Evolutionary conservation across 1,140 invertebrate species (phyloP), one percentile per base, ranked within the genome.

Genomic region (Drosophila saltans): DNA sequence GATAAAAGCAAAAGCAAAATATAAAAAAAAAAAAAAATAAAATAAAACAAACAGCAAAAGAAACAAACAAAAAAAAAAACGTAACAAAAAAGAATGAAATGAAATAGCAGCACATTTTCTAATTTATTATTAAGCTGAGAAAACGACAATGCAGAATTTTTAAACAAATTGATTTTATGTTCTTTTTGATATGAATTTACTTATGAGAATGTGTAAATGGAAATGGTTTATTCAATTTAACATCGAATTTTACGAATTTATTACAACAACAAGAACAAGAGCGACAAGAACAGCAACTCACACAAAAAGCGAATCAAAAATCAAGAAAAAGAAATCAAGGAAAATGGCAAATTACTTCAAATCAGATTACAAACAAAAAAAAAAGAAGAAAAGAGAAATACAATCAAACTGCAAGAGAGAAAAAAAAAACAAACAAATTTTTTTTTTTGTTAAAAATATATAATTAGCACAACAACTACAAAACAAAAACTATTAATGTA

Each of bases 221-320:
- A 75, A 89, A 89, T 84, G 80, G 84, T 88, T 89, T 89, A 82
- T 89, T 89, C 78, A 74, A 89, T 89, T 89, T 74, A 89, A 88
- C 84, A 89, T 89, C 84, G 84, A 89, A 89, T 89, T 89, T 89
- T 89, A 89, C 84, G 84, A 89, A 89, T 89, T 89, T 89, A 89
- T 75, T 85, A 78, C 56, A 66, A 71, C 28, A 79, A 76, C 68
- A 77, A 65, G 62, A 81, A 30, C 28, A 30, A 30, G 28, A 30
- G 4, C 28, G 4, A 30, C 72, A 72, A 72, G 76, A 73, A 80
- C 55, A 30, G 26, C 67, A 69, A 75, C 66, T 60, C 67, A 65
- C 66, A 73, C 41, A 55, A 36, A 45, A 58, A 66, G 55, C 48
- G 9, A 59, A 59, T 66, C 52, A 16, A 26, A 36, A 36, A 36